Base-by-base conservation (phyloP, 1,140 invertebrate genomes). In the Drosophila aff. region DNA sequence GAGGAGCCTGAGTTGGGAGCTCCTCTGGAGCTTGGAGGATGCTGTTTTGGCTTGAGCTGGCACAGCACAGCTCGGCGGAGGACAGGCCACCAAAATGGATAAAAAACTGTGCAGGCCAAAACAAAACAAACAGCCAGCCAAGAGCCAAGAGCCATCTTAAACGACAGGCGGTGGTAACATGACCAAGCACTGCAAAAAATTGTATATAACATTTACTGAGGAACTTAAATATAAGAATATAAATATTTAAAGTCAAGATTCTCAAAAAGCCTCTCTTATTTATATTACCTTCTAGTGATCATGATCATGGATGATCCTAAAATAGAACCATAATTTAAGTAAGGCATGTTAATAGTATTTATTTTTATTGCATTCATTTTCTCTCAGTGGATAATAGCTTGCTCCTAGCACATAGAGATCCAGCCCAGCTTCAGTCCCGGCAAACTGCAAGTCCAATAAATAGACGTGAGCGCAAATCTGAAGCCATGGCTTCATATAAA, bases 131-230 rank as follows among this genome's bases (percentile, higher is more conserved):
- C 84, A 84, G 63, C 69, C 59, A 81, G 68, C 69, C 74, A 77
- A 90, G 87, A 89, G 82, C 81, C 84, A 87, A 89, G 87, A 89
- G 82, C 81, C 84, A 89, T 84, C 85, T 75, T 89, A 90, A 90
- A 81, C 85, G 84, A 89, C 85, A 84, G 82, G 74, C 81, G 71
- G 73, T 75, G 74, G 85, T 78, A 89, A 89, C 85, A 89, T 84
- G 85, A 84, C 81, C 77, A 84, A 78, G 13, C 67, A 46, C 31
- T 13, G 26, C 15, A 23, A 46, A n/a, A 21, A 68, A 68, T n/a
- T 16, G 0, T 28, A 9, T 3, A 16, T 0, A 0, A 50, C 26
- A 23, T 23, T 26, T n/a, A 16, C 31, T 0, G 16, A 4, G 10
- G 16, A 28, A 11, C n/a, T 10, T n/a, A 10, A 5, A 26, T 26